Base-by-base conservation (phyloP, 2,797 vertebrate species). In the Danio kyathit region DNA sequence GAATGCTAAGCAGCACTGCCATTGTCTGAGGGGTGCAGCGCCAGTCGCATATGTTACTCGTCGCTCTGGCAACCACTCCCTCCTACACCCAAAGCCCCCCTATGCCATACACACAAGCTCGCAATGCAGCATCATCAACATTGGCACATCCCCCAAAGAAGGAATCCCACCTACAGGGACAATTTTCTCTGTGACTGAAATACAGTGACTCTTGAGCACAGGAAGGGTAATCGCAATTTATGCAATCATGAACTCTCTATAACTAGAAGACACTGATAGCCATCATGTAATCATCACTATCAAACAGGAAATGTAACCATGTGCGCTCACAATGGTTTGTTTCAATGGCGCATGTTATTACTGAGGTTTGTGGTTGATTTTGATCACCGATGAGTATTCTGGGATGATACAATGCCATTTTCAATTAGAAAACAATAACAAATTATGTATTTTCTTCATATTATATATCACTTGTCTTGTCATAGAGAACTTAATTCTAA, bases 1-100 rank as follows among this genome's bases (percentile, higher is more conserved):
- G 93, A 94, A 95, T 95, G 93, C 91, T 94, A 93, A 95, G 93
- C 90, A 94, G 94, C 79, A 29, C 84, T 78, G 90, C 92, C 89
- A 94, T 95, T 95, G 94, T 95, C 87, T 93, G 90, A 81, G 84
- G 90, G 86, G 88, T 80, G 88, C 88, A 86, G 80, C 75, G 88
- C 88, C 88, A 90, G 91, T 91, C 90, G 82, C 92, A 94, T 94
- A 93, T 87, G 88, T 91, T 74, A 79, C 81, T 87, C 76, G 91
- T 94, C 90, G 89, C 93, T 92, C 88, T 84, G 90, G 92, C 90
- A 94, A 94, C 92, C 88, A 90, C 88, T 86, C 88, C 81, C 88
- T 82, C 29, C 85, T 81, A 86, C 67, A 84, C 84, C 46, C 74
- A 61, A 21, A 52, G 64, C 29, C 54, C 54, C 9, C 43, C 54